Evolutionary conservation across 2,888 invertebrate genomes (phyloP).

Genomic region (Xestoiulus laeticollis): DNA sequence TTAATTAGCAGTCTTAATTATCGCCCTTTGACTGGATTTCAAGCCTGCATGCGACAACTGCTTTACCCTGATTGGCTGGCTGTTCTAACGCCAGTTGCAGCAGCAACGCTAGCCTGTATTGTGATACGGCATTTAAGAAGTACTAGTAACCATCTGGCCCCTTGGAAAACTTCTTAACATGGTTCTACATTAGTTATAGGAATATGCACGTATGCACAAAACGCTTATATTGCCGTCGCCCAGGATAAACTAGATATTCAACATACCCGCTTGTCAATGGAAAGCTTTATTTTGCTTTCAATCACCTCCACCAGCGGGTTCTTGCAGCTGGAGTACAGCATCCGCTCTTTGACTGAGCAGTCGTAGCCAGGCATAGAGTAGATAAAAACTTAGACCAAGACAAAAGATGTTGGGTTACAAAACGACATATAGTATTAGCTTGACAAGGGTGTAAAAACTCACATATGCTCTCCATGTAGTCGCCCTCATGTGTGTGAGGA

Average conservation of each 20-base stretch:
- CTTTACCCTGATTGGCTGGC: no score
- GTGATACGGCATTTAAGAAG: no score
- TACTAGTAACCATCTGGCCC: no score
- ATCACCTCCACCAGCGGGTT: constrained; percentile 86
- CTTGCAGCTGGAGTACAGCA: constrained; percentile 99
- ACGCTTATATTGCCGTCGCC: no score
- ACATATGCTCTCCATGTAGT: constrained; percentile 86
- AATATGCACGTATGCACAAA: no score
- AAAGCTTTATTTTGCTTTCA: constrained; percentile 76
- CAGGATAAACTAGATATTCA: neutral
- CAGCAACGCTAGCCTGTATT: no score
- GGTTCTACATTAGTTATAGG: no score
- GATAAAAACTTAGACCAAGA: constrained; percentile 80
- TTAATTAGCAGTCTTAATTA: no score
- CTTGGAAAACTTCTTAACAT: no score
- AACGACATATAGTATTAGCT: neutral
- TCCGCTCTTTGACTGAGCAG: constrained; percentile 95
- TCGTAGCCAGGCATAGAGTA: constrained; percentile 98
- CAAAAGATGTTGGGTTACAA: constrained; percentile 52
- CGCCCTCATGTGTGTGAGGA: constrained; percentile 92
- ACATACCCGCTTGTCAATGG: constrained; percentile 85
- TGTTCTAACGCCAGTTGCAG: no score
- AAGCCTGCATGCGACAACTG: no score
- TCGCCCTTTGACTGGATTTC: no score
- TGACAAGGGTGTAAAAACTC: constrained; percentile 59